These are phyloP conservation scores for Planococcus citri DNA, from an alignment of 1,140 invertebrate species.

Conservation along the genomic window DNA sequence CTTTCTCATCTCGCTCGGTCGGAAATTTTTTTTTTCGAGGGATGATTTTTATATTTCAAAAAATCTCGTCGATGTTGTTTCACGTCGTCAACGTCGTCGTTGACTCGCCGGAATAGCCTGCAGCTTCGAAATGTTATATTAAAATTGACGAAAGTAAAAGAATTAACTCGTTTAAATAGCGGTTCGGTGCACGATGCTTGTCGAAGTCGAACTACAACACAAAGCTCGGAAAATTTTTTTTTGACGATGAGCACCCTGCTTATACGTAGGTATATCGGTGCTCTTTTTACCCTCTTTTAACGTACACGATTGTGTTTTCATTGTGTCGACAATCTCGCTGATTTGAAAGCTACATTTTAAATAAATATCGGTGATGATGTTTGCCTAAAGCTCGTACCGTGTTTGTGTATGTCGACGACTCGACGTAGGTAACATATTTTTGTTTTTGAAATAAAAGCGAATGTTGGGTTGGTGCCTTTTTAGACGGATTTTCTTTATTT, in stretches of 20 bases:
- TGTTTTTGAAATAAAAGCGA: too few species aligned
- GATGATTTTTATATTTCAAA: neutral
- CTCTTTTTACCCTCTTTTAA: neutral
- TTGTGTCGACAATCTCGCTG: too few species aligned
- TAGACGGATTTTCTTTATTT: too few species aligned
- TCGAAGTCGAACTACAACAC: too few species aligned
- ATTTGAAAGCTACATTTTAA: neutral
- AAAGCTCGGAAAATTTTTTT: too few species aligned
- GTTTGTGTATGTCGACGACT: neutral
- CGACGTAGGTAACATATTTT: too few species aligned
- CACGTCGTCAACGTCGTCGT: neutral
- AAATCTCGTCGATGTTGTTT: neutral
- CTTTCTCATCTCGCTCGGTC: neutral
- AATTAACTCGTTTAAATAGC: conserved; percentile 16
- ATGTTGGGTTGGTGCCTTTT: too few species aligned
- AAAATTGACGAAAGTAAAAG: conserved; percentile 1
- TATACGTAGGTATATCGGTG: too few species aligned
- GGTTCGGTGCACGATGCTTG: neutral
- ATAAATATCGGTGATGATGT: neutral
- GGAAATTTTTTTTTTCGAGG: neutral
- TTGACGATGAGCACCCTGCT: too few species aligned
- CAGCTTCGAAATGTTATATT: neutral
- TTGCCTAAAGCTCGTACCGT: neutral
- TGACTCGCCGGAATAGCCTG: neutral
- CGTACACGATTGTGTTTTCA: neutral